These are phyloP conservation scores for Mythimna ferrago DNA, from an alignment of 2,888 invertebrate genomes.

Conservation along the genomic window DNA sequence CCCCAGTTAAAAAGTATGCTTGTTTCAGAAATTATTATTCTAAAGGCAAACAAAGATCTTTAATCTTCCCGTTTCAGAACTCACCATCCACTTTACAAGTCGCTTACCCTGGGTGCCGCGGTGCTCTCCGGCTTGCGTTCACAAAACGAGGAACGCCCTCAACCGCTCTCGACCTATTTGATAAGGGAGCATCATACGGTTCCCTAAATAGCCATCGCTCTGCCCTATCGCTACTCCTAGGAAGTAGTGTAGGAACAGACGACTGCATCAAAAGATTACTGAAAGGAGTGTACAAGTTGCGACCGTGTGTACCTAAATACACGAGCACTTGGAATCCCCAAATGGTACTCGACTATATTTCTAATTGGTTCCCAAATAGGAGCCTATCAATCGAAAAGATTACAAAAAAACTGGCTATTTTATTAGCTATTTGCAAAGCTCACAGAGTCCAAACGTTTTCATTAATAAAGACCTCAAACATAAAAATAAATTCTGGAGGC, in stretches of 20 bases:
- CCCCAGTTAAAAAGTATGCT: slow-evolving; percentile 13
- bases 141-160: slow-evolving; percentile 3
- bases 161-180: slow-evolving; percentile 34
- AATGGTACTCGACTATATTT: slow-evolving; percentile 53
- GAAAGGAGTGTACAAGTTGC: slow-evolving; percentile 62
- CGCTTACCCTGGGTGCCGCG: slow-evolving; percentile 28
- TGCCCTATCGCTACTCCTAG: slow-evolving; percentile 53
- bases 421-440: slow-evolving; percentile 58
- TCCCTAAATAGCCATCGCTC: too few relatives aligned
- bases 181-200: slow-evolving; percentile 53
- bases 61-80: slow-evolving; percentile 23
- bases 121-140: slow-evolving; percentile 16
- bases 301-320: slow-evolving; percentile 63
- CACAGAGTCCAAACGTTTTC: slow-evolving; percentile 24
- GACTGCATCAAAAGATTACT: slow-evolving; percentile 57
- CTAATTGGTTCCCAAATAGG: slow-evolving; percentile 56
- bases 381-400: slow-evolving; percentile 47
- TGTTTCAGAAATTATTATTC: slow-evolving; percentile 5
- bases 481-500: slow-evolving; percentile 1
- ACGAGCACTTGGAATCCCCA: slow-evolving; percentile 63
- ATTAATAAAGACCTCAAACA: slow-evolving; percentile 3
- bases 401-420: slow-evolving; percentile 58
- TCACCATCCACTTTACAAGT: slow-evolving; percentile 26
- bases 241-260: slow-evolving; percentile 54
- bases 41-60: neutral